A percentile compares a stretch with the other conserved stretches of the same genome.
These are phyloP conservation scores for Sebastes minor DNA, from an alignment of 2,797 vertebrate species.

Conservation along the genomic window DNA sequence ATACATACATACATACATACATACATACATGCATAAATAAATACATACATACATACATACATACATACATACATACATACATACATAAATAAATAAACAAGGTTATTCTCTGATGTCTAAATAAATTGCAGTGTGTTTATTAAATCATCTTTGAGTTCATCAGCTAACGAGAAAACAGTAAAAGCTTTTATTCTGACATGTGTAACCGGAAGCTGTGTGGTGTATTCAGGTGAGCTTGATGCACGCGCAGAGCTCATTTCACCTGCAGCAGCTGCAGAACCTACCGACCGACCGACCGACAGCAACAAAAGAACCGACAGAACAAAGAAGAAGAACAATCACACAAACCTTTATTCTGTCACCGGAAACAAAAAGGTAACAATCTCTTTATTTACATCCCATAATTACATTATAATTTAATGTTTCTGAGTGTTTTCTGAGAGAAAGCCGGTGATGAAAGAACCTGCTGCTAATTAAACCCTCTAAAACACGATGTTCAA, in stretches of 20 bases:
- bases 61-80: too few species aligned
- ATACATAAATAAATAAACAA: background rate
- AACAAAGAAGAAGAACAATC: constrained; percentile 5
- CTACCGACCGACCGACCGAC: background rate
- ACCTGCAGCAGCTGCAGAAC: constrained; percentile 32
- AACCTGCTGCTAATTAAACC: background rate
- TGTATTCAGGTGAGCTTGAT: constrained; percentile 2
- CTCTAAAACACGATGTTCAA: background rate
- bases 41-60: too few species aligned
- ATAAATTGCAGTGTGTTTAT: background rate
- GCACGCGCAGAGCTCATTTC: background rate
- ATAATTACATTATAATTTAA: too few species aligned
- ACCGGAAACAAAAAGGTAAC: background rate
- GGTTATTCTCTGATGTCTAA: background rate
- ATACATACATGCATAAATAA: accelerated
- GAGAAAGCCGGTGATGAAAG: background rate
- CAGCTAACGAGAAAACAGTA: background rate
- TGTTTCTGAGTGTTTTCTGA: background rate
- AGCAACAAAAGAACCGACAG: background rate
- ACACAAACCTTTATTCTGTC: background rate
- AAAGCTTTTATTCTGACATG: constrained; percentile 35
- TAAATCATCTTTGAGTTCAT: background rate
- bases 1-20: too few species aligned
- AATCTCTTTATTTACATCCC: accelerated
- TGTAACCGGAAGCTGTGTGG: background rate